Conservation (phyloP, 2,888 invertebrate species). For the Chorisops tibialis region DNA sequence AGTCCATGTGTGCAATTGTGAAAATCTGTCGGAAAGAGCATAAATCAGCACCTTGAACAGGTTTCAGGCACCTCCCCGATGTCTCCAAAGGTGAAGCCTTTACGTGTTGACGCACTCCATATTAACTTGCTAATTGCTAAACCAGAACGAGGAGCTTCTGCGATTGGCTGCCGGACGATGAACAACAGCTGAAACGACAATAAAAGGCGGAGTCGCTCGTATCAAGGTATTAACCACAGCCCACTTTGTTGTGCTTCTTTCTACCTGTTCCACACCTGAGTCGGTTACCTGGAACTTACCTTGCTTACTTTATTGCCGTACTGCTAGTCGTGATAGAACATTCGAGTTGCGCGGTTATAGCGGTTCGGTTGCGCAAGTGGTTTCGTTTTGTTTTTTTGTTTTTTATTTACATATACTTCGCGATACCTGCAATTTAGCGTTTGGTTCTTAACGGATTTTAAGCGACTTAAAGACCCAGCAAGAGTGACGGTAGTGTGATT, state of each 20-base stretch:
- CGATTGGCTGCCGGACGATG: slow-evolving; percentile 1
- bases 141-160: neutral
- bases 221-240: neutral
- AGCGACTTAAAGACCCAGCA: no score
- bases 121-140: slow-evolving; percentile 12
- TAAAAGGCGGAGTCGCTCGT: slow-evolving; percentile 8
- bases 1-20: neutral
- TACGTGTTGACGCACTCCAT: slow-evolving; percentile 21
- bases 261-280: slow-evolving; percentile 24
- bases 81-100: slow-evolving; percentile 5
- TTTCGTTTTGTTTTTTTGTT: neutral
- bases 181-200: neutral
- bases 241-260: slow-evolving; percentile 11
- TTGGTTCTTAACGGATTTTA: no score
- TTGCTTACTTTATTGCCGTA: neutral
- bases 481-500: no score
- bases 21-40: neutral
- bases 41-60: slow-evolving; percentile 17
- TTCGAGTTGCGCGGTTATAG: slow-evolving; percentile 21
- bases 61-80: slow-evolving; percentile 5
- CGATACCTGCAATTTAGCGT: no score
- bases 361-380: slow-evolving; percentile 9
- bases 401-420: neutral
- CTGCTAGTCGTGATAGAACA: slow-evolving; percentile 24
- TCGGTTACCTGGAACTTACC: slow-evolving; percentile 11